Percentiles rank a stretch among this genome's conserved stretches.
Conservation (phyloP, 2,888 invertebrate genomes). For the Quadroppia sp. region DNA sequence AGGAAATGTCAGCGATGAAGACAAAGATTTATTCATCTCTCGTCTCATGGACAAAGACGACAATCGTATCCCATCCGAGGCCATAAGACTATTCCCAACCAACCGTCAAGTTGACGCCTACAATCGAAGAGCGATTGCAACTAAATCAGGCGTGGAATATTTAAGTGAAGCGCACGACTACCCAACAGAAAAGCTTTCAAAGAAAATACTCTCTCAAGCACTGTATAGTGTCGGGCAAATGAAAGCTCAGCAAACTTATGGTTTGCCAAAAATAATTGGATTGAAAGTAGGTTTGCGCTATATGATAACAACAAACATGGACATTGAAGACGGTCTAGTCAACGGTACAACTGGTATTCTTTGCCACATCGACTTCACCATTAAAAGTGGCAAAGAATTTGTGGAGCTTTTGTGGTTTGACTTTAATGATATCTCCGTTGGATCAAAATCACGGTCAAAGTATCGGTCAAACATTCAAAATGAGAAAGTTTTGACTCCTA, state of each 20-base stretch:
- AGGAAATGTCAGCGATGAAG: not conserved
- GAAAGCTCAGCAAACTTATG: not conserved
- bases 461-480: not conserved
- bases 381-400: not conserved
- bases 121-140: not conserved
- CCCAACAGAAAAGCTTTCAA: not conserved
- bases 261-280: not conserved
- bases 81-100: too few relatives aligned
- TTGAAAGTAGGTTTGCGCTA: conserved; percentile 42
- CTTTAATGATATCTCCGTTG: not conserved
- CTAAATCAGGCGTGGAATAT: not conserved
- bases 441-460: not conserved
- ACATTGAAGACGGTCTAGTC: conserved; percentile 45
- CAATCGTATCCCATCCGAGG: too few relatives aligned
- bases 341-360: conserved; percentile 47
- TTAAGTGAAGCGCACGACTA: not conserved
- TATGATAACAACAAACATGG: conserved; percentile 46
- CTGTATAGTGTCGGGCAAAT: not conserved
- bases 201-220: not conserved
- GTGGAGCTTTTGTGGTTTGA: not conserved
- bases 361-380: not conserved
- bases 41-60: too few relatives aligned
- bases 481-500: not conserved
- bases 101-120: too few relatives aligned
- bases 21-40: too few relatives aligned